These are phyloP conservation scores for Drepana arcuata DNA, from an alignment of 1,140 invertebrate genomes.

Conservation along the genomic window DNA sequence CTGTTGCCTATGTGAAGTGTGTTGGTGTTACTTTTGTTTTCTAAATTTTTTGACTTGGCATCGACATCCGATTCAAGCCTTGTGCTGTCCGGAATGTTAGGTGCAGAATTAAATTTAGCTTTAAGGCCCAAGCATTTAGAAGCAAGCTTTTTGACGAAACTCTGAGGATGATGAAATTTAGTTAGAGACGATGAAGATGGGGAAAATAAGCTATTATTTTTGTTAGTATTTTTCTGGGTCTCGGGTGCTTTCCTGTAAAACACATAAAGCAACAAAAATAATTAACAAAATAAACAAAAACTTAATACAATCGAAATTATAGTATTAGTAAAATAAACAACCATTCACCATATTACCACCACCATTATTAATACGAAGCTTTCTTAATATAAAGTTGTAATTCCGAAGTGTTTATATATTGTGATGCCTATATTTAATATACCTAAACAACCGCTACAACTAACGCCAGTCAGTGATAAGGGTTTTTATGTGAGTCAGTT, in stretches of 20 bases:
- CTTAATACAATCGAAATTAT: slow-evolving; percentile 4
- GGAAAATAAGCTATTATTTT: slow-evolving; percentile 49
- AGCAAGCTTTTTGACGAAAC: slow-evolving; percentile 69
- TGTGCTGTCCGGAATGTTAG: slow-evolving; percentile 59
- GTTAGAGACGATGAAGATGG: slow-evolving; percentile 58
- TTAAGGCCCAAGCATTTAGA: slow-evolving; percentile 70
- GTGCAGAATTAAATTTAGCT: slow-evolving; percentile 63
- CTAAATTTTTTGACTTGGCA: slow-evolving; percentile 39
- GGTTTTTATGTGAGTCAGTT: slow-evolving; percentile 23
- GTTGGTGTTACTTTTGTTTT: slow-evolving; percentile 38
- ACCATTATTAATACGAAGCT: no score
- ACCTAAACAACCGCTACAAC: no score
- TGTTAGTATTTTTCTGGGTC: slow-evolving; percentile 61
- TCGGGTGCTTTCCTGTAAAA: slow-evolving; percentile 65
- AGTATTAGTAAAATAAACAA: slow-evolving; percentile 15
- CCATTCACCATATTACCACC: no score
- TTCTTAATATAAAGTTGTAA: no score
- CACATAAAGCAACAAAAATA: slow-evolving; percentile 61
- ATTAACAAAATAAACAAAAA: slow-evolving; percentile 26
- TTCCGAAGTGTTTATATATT: no score
- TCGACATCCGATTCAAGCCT: slow-evolving; percentile 44
- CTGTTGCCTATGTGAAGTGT: slow-evolving; percentile 59
- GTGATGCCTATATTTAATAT: no score
- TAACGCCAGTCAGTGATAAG: slow-evolving; percentile 24
- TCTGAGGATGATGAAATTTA: slow-evolving; percentile 55